phyloP scores from a whole-genome alignment of 2,113 vertebrate species.

The Lepus americanus region DNA sequence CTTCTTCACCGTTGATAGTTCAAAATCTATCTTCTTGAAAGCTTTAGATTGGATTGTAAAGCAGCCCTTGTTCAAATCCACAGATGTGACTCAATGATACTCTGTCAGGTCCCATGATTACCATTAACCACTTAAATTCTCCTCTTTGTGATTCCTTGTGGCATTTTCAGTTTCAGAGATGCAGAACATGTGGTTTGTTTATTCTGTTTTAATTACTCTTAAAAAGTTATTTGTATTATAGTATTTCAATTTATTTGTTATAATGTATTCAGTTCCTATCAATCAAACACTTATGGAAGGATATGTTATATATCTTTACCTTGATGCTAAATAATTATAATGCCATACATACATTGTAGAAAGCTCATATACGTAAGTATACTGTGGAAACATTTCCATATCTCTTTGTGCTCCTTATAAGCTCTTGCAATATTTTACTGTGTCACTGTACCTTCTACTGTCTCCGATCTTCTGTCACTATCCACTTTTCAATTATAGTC shows the following conservation, averaged over 20 bases:
- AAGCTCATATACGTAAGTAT: background rate
- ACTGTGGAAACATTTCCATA: background rate
- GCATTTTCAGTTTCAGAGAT: background rate
- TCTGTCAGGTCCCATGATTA: background rate
- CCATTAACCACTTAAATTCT: background rate
- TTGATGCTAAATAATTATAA: background rate
- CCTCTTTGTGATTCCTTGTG: background rate
- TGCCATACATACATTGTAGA: background rate
- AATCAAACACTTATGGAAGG: background rate
- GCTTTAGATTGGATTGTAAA: background rate
- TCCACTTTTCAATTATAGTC: background rate
- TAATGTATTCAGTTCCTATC: background rate
- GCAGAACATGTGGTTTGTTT: background rate
- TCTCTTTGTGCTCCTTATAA: background rate
- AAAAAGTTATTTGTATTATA: too few relatives aligned
- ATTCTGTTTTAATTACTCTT: background rate
- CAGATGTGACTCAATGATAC: background rate
- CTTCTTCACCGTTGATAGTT: background rate
- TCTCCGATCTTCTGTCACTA: background rate
- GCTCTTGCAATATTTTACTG: background rate
- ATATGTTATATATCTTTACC: background rate
- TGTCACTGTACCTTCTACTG: background rate
- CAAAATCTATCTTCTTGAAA: slow-evolving; percentile 40
- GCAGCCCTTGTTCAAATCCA: background rate
- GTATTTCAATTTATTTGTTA: background rate